Base-by-base conservation (phyloP, 2,113 vertebrate genomes). In the Mystacornis crossleyi region DNA sequence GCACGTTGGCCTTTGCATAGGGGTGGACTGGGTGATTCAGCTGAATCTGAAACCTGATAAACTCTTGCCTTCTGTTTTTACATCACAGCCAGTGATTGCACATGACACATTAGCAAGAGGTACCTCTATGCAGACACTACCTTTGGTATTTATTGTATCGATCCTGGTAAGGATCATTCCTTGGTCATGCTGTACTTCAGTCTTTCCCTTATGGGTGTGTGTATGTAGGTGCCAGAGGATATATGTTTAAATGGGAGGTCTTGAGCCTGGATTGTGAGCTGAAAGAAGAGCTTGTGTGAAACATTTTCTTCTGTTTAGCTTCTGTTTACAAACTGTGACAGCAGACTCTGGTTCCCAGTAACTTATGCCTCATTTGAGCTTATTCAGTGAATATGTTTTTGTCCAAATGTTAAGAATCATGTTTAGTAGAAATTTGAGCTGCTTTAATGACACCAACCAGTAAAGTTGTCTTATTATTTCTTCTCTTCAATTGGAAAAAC, bases 11-110 rank as follows among this genome's bases (percentile, higher is more conserved):
- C 91, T 97, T 97, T 98, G 95, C 96, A 81, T 96, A 97, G 78
- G 96, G 96, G 95, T 97, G 96, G 91, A 93, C 82, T 34, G 29
- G 74, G 71, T 96, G 94, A 97, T 95, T 97, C 97, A 97, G 96
- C 89, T 95, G 90, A 97, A 97, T 88, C 92, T 96, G 97, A 97
- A 98, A 98, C 96, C 96, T 88, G 96, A 98, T 97, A 95, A 97
- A 95, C 95, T 95, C 92, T 93, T 89, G 91, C 95, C 94, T 98
- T 93, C 91, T 97, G 95, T 92, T 97, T 97, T 96, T 89, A 94
- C 69, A 92, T 91, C 73, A 95, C 81, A 92, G 89, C 67, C 82
- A 89, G 91, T 86, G 94, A 91, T 86, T 95, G 90, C 92, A 85
- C 36, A 64, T 89, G 89, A 87, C 91, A 95, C 86, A 94, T 72